Base-by-base conservation (phyloP, 2,888 invertebrate species). In the Archips xylosteana region DNA sequence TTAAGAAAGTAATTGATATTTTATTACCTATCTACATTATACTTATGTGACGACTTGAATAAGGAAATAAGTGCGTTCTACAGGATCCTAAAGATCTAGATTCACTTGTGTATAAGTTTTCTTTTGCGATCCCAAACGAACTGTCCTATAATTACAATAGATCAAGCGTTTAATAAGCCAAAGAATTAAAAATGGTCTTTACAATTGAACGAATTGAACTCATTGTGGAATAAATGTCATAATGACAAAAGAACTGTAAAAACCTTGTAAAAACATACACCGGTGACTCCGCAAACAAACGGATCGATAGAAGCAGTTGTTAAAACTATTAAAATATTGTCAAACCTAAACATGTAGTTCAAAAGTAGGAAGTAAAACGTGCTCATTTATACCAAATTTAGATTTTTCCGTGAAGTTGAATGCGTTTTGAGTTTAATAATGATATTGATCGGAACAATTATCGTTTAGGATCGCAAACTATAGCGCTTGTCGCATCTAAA, bases 1-100 rank as follows among this genome's bases (percentile, higher is more conserved):
- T 10, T n/a, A 15, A 51, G 51, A 65, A 64, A n/a, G 49, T 36
- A 51, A 59, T 59, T 45, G 15, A 32, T 63, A 32, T 32, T 47
- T 63, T 36, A 57, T 57, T 45, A 67, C 59, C 67, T 59, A 59
- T 67, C 67, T 67, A 59, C 13, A 13, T 59, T 45, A 23, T 12
- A 15, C 0, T 2, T 59, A 67, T 13, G 51, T 62, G 61, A 70
- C 15, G 61, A 70, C 15, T 39, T 15, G 23, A 51, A 9, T 69
- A 13, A 61, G 45, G 69, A 69, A 59, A 45, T 12, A 39, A 49
- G 47, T 60, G 49, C 65, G 49, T 36, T 49, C 65, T 36, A 65
- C 34, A 36, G 65, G 36, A 51, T 36, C 6, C 64, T 65, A 65
- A 51, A 10, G 51, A 36, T n/a, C 65, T 51, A 51, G 36, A 10